These are phyloP conservation scores for Pachyramphus minor DNA, from an alignment of 2,113 vertebrate genomes.

Conservation along the genomic window DNA sequence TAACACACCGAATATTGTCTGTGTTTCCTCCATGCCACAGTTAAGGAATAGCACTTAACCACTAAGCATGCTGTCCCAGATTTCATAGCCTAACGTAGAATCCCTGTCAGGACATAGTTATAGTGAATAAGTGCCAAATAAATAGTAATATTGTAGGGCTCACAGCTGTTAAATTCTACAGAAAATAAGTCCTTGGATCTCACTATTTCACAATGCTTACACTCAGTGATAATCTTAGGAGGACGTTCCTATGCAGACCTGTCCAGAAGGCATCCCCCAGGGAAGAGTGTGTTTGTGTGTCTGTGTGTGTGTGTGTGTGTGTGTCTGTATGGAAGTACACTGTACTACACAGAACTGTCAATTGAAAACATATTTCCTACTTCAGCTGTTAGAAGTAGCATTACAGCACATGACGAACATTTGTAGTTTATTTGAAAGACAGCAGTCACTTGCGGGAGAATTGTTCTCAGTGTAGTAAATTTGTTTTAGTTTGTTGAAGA, in stretches of 20 bases:
- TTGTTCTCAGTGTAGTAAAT: background rate
- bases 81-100: background rate
- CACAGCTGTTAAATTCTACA: background rate
- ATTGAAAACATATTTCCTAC: background rate
- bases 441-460: background rate
- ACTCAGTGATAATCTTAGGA: background rate
- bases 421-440: background rate
- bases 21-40: background rate
- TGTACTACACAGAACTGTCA: background rate
- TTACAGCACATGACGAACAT: background rate
- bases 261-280: background rate
- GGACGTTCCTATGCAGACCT: background rate
- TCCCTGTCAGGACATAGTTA: background rate
- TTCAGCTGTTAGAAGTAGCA: background rate
- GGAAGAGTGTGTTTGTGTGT: fast-evolving
- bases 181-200: background rate
- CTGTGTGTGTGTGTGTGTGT: background rate
- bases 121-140: background rate
- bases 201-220: background rate
- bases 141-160: background rate
- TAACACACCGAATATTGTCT: background rate
- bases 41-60: background rate
- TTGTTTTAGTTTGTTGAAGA: background rate
- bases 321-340: fast-evolving
- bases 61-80: background rate